phyloP scores from a whole-genome alignment of 1,140 invertebrate species.

The Holotrichia oblita region DNA sequence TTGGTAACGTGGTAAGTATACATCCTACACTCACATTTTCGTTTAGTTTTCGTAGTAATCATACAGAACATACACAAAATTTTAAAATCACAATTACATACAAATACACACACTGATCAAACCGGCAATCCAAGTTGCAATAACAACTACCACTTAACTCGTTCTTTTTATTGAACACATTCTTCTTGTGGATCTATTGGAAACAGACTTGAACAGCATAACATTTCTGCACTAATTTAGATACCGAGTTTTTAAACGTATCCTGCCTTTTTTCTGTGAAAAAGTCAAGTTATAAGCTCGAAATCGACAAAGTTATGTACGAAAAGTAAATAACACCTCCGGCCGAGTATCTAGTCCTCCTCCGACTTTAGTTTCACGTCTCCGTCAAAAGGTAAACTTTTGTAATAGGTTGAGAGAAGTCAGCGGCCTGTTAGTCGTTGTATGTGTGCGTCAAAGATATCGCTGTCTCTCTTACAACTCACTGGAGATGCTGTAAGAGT shows the following conservation, averaged over 20 bases:
- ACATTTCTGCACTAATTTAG: too few relatives aligned
- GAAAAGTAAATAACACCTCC: constrained; percentile 8
- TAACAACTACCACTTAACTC: constrained; percentile 9
- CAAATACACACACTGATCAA: not conserved
- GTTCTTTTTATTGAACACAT: not conserved
- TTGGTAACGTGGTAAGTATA: not conserved
- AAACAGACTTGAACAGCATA: too few relatives aligned
- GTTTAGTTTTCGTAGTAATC: not conserved
- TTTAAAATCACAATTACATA: not conserved
- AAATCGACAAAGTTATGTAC: not conserved
- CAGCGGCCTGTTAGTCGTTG: constrained; percentile 21
- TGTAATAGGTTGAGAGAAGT: constrained; percentile 35
- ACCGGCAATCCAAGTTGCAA: constrained; percentile 12
- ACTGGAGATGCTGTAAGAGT: constrained; percentile 27
- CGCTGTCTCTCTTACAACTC: not conserved
- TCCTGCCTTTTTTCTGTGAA: not conserved
- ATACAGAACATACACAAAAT: not conserved
- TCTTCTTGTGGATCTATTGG: not conserved
- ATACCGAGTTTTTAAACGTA: too few relatives aligned
- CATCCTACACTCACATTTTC: not conserved
- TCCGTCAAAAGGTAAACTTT: constrained; percentile 31
- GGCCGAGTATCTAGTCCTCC: not conserved
- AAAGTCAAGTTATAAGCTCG: not conserved
- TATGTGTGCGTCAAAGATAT: constrained; percentile 20
- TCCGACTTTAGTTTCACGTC: constrained; percentile 6